phyloP scores from a whole-genome alignment of 2,888 invertebrate genomes.

The Callinectes sapidus region DNA sequence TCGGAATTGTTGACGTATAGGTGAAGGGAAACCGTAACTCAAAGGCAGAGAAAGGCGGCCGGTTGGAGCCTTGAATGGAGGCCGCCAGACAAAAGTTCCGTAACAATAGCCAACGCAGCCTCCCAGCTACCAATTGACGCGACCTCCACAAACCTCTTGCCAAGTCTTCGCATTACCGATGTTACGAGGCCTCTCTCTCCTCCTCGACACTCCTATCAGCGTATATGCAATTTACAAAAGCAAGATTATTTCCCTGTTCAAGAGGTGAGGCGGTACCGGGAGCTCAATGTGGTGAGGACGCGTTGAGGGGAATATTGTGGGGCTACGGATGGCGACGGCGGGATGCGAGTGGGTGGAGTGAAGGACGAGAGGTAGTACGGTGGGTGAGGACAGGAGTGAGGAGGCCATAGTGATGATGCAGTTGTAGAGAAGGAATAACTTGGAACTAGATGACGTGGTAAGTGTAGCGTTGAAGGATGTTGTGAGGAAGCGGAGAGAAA shows the following conservation, averaged over 20 bases:
- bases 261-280: slow-evolving; percentile 45
- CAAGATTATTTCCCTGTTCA: slow-evolving; percentile 54
- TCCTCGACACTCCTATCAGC: slow-evolving; percentile 51
- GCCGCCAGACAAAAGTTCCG: slow-evolving; percentile 32
- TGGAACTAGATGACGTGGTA: slow-evolving; percentile 16
- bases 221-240: slow-evolving; percentile 56
- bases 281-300: slow-evolving; percentile 27
- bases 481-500: slow-evolving; percentile 13
- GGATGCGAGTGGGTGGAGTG: not conserved
- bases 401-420: not conserved
- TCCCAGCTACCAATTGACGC: slow-evolving; percentile 35
- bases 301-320: slow-evolving; percentile 7
- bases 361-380: not conserved
- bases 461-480: not conserved
- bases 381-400: slow-evolving; percentile 17
- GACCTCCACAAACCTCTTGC: slow-evolving; percentile 24
- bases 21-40: not conserved
- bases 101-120: slow-evolving; percentile 37
- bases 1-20: not conserved
- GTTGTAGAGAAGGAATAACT: not conserved
- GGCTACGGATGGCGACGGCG: slow-evolving; percentile 4
- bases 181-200: slow-evolving; percentile 45
- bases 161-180: slow-evolving; percentile 50
- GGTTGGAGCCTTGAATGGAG: slow-evolving; percentile 26
- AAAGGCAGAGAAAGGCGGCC: slow-evolving; percentile 29